Conservation (phyloP, 2,888 invertebrate genomes). For the Mactromeris polynyma region DNA sequence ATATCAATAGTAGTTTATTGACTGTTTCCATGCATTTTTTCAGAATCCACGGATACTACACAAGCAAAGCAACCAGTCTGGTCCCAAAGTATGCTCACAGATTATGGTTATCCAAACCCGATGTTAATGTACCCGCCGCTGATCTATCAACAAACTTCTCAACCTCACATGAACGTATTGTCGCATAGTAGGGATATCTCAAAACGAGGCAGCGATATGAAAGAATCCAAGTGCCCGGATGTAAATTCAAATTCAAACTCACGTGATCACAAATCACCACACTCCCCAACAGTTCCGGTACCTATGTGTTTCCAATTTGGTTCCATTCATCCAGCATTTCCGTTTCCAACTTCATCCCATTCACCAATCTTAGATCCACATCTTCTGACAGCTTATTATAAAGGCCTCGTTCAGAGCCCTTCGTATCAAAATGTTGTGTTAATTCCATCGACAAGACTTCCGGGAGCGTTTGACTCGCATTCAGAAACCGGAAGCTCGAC, state of each 20-base stretch:
- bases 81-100: conserved; percentile 18
- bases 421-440: conserved; percentile 32
- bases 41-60: conserved; percentile 16
- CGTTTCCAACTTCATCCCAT: conserved; percentile 20
- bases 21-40: neutral
- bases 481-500: neutral
- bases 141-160: neutral
- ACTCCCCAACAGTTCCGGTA: neutral
- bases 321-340: conserved; percentile 33
- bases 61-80: conserved; percentile 33
- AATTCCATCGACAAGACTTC: conserved; percentile 24
- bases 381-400: conserved; percentile 37
- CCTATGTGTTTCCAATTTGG: conserved; percentile 18
- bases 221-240: neutral
- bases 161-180: neutral
- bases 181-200: neutral
- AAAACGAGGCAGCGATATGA: conserved; percentile 2
- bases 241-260: conserved; percentile 5
- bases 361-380: conserved; percentile 10
- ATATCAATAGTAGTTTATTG: neutral
- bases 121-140: conserved; percentile 33
- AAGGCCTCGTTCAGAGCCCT: conserved; percentile 22
- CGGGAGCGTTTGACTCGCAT: neutral
- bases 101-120: neutral
- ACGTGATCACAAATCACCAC: neutral